Evolutionary conservation across 2,888 invertebrate genomes (phyloP).

Genomic region (Trichogramma dendrolimi): DNA sequence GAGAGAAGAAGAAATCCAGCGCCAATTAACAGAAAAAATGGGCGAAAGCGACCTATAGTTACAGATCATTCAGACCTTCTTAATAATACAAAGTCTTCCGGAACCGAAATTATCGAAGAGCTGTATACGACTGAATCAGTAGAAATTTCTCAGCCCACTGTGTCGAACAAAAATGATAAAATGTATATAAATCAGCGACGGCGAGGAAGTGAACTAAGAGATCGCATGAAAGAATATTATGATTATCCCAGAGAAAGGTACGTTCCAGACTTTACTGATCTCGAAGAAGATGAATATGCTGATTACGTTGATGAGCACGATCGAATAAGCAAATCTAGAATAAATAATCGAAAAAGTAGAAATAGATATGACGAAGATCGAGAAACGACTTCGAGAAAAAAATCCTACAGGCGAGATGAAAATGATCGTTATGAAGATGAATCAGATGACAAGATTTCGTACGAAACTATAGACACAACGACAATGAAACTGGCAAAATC

Average conservation of each 20-base stretch:
- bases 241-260: slow-evolving; percentile 2
- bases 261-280: slow-evolving; percentile 16
- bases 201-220: not conserved
- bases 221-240: slow-evolving; percentile 8
- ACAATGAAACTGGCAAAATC: not conserved
- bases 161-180: too few relatives aligned
- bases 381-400: slow-evolving; percentile 1
- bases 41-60: slow-evolving; percentile 6
- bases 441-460: slow-evolving; percentile 22
- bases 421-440: slow-evolving; percentile 18
- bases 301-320: slow-evolving; percentile 15
- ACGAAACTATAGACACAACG: slow-evolving; percentile 1
- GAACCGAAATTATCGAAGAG: too few relatives aligned
- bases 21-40: slow-evolving; percentile 5
- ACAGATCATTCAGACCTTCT: too few relatives aligned
- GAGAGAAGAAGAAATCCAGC: slow-evolving; percentile 12
- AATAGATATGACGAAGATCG: slow-evolving; percentile 16
- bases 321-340: not conserved
- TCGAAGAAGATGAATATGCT: slow-evolving; percentile 18
- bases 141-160: too few relatives aligned
- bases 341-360: slow-evolving; percentile 8
- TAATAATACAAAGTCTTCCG: too few relatives aligned
- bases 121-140: too few relatives aligned
- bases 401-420: slow-evolving; percentile 22
- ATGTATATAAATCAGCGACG: too few relatives aligned